These are phyloP conservation scores for Drosophila recens DNA, from an alignment of 2,888 invertebrate genomes.

Conservation along the genomic window DNA sequence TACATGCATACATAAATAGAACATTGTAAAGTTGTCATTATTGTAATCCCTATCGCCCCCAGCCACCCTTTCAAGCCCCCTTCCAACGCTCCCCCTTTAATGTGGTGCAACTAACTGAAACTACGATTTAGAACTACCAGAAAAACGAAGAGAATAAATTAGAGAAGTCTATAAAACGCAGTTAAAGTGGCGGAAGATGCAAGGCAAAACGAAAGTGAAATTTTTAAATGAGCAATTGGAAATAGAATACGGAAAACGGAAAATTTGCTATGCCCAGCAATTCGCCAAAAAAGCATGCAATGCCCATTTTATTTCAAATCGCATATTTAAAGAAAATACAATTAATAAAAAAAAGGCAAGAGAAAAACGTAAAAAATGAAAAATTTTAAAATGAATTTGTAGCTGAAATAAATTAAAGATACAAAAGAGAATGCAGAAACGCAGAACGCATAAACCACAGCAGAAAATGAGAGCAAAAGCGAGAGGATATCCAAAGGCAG, in stretches of 20 bases:
- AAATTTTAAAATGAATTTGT: constrained; percentile 34
- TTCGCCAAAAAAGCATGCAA: constrained; percentile 25
- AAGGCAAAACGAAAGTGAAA: constrained; percentile 12
- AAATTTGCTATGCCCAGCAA: constrained; percentile 21
- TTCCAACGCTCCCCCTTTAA: constrained; percentile 11
- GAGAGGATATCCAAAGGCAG: constrained; percentile 10
- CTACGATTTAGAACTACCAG: constrained; percentile 21
- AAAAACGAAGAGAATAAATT: constrained; percentile 7
- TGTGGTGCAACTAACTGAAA: constrained; percentile 54
- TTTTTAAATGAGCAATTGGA: neutral
- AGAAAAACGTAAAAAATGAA: constrained; percentile 13
- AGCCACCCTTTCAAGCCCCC: neutral
- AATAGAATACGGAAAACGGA: constrained; percentile 3
- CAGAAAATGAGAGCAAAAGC: constrained; percentile 3
- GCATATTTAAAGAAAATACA: constrained; percentile 24
- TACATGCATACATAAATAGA: constrained; percentile 17
- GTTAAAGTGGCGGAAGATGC: constrained; percentile 1
- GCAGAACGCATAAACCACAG: constrained; percentile 7
- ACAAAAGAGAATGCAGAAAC: constrained; percentile 3
- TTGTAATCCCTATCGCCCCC: constrained; percentile 22
- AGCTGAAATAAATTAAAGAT: constrained; percentile 15
- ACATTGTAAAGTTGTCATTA: constrained; percentile 55
- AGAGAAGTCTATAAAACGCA: neutral
- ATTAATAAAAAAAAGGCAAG: constrained; percentile 6
- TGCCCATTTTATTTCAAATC: constrained; percentile 13